These are phyloP conservation scores for Chauna torquata DNA, from an alignment of 2,113 vertebrate genomes.

Conservation along the genomic window DNA sequence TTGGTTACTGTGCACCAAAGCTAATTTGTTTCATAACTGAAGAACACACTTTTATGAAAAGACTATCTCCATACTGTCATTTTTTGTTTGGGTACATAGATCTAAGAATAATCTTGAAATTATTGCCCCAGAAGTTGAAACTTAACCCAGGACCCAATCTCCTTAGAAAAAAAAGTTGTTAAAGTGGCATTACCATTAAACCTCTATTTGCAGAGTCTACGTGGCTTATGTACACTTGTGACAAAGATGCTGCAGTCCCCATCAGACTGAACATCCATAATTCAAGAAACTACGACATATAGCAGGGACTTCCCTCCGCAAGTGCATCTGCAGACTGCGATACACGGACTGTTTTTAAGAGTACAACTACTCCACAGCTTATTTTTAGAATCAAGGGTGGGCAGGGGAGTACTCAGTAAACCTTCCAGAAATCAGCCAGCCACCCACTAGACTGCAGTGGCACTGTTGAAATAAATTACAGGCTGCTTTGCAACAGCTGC, in stretches of 20 bases:
- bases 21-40: background rate
- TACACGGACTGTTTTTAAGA: background rate
- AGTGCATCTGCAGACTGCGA: background rate
- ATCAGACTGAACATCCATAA: background rate
- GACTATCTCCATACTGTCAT: background rate
- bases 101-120: background rate
- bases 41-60: background rate
- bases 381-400: slow-evolving; percentile 31
- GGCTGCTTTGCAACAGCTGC: background rate
- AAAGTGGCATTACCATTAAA: background rate
- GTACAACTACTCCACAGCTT: background rate
- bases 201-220: background rate
- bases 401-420: slow-evolving; percentile 14
- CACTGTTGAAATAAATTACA: background rate
- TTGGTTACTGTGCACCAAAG: background rate
- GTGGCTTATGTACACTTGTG: background rate
- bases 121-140: background rate
- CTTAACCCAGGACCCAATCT: background rate
- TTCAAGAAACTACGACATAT: background rate
- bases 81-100: background rate
- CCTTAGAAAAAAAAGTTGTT: background rate
- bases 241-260: fast-evolving
- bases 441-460: slow-evolving; percentile 40
- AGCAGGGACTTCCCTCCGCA: background rate
- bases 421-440: slow-evolving; percentile 33